Evolutionary conservation across 1,140 invertebrate species (phyloP).

Genomic region (Belonocnema kinseyi): DNA sequence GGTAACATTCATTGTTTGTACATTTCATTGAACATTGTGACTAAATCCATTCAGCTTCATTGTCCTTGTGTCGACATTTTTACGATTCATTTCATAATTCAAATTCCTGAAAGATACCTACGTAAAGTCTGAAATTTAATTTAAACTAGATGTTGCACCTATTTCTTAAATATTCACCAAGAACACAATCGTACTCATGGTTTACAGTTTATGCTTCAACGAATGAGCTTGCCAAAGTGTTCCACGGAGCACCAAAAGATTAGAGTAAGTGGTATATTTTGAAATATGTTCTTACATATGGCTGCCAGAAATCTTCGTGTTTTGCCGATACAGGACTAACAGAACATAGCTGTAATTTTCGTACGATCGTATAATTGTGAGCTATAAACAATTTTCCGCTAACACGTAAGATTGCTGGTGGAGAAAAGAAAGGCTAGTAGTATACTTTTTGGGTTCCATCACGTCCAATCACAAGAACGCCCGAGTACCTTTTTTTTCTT

Average conservation of each 20-base stretch:
- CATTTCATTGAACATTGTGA: neutral
- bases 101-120: conserved; percentile 18
- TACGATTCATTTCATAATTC: neutral
- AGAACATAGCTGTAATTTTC: conserved; percentile 32
- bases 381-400: conserved; percentile 34
- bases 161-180: conserved; percentile 44
- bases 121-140: neutral
- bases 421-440: conserved; percentile 19
- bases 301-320: conserved; percentile 42
- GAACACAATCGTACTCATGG: conserved; percentile 65
- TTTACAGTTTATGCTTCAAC: conserved; percentile 92
- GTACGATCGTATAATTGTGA: conserved; percentile 33
- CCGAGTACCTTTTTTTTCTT: conserved; percentile 35
- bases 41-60: neutral
- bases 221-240: conserved; percentile 89
- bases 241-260: conserved; percentile 90
- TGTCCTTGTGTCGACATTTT: too few species aligned
- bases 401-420: neutral
- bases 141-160: neutral
- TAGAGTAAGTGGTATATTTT: conserved; percentile 86
- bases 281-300: conserved; percentile 64
- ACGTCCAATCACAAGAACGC: conserved; percentile 11
- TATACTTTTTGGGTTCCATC: neutral
- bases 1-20: neutral
- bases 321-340: conserved; percentile 40